Conservation (phyloP, 2,888 invertebrate species). For the Allophyes oxyacanthae region DNA sequence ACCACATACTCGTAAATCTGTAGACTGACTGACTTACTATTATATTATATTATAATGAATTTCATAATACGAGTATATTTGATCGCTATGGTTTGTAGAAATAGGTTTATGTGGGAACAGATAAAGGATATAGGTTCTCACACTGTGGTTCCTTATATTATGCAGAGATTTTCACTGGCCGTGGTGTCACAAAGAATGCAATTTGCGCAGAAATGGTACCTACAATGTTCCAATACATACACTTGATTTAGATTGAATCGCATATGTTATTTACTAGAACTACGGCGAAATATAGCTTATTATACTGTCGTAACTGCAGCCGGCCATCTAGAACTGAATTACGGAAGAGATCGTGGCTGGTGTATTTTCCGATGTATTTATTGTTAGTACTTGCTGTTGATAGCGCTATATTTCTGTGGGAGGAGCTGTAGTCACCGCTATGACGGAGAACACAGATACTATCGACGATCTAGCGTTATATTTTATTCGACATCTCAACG, state of each 20-base stretch:
- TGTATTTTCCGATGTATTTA: slow-evolving; percentile 63
- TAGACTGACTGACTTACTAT: no score
- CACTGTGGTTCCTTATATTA: not conserved
- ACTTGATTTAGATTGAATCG: slow-evolving; percentile 13
- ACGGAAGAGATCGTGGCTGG: slow-evolving; percentile 58
- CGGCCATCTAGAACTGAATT: slow-evolving; percentile 52
- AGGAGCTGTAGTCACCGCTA: slow-evolving; percentile 32
- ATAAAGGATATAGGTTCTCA: no score
- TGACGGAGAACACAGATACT: slow-evolving; percentile 34
- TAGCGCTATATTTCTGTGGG: slow-evolving; percentile 52
- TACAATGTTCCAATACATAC: slow-evolving; percentile 10
- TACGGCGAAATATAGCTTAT: slow-evolving; percentile 35
- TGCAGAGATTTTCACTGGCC: slow-evolving; percentile 3
- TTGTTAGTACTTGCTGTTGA: slow-evolving; percentile 59
- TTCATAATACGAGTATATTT: no score
- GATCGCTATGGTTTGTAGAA: no score
- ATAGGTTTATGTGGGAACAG: no score
- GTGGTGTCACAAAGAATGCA: slow-evolving; percentile 17
- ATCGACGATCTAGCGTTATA: slow-evolving; percentile 40
- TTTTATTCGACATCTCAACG: slow-evolving; percentile 39
- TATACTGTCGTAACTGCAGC: slow-evolving; percentile 34
- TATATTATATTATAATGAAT: no score
- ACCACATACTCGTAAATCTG: slow-evolving; percentile 1
- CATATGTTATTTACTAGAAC: slow-evolving; percentile 23
- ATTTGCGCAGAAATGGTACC: slow-evolving; percentile 33